phyloP scores from a whole-genome alignment of 2,113 vertebrate genomes.

The Lynx canadensis region DNA sequence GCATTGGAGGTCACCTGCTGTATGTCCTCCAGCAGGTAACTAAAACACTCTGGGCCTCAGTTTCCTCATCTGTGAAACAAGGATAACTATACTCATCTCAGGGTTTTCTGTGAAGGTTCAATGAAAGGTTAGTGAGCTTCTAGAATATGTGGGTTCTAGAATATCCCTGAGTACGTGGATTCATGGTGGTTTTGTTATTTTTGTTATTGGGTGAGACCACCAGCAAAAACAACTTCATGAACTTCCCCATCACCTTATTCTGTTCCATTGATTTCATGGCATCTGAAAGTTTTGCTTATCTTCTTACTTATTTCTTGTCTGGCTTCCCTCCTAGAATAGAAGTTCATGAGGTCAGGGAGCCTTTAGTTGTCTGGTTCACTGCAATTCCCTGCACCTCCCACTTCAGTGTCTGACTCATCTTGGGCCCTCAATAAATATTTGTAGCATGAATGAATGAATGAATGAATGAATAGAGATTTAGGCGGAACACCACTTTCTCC shows the following conservation, averaged over 20 bases:
- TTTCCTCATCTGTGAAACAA: neutral
- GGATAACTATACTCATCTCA: neutral
- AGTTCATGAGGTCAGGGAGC: neutral
- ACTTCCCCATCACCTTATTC: neutral
- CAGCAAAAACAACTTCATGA: too few relatives aligned
- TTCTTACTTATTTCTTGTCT: neutral
- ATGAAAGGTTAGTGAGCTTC: neutral
- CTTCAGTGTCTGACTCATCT: accelerated
- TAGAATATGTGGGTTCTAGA: neutral
- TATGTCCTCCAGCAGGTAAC: neutral
- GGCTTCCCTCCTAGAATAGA: neutral
- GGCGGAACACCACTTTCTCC: neutral
- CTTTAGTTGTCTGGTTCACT: neutral
- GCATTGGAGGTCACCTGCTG: neutral
- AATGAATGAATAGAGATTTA: too few relatives aligned
- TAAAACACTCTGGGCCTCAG: neutral
- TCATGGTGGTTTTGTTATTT: neutral
- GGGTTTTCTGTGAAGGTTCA: neutral
- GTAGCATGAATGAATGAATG: neutral
- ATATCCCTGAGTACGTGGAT: neutral
- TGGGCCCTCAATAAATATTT: neutral
- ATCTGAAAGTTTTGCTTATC: neutral
- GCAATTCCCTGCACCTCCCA: neutral
- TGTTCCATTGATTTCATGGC: neutral
- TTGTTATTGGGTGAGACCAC: neutral